Base-by-base conservation (phyloP, 53 echinoderm and acorn worm genomes). In the Patiria pectinifera region DNA sequence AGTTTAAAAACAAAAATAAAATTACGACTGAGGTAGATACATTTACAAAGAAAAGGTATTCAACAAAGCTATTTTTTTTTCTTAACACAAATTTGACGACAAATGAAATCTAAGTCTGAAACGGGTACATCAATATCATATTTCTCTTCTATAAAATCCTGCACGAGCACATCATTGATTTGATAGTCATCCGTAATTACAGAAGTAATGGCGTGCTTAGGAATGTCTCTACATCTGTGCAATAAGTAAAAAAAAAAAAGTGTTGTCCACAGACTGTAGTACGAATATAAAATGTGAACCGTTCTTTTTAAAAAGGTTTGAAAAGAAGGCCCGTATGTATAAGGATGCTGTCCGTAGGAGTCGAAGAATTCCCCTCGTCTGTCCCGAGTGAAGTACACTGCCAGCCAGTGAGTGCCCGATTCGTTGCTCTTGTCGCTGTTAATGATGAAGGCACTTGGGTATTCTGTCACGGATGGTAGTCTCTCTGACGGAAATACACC, bases 231-330 rank as follows among this genome's bases (percentile, higher is more conserved):
- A 69, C 83, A 87, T 78, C 92, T 59, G 74, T 94, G 94, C 21
- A 93, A 77, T 44, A 94, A 47, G 89, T 84, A n/a, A n/a, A 94
- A 91, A 92, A 96, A 22, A 96, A 58, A 80, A 94, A 93, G 85
- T 94, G 89, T 59, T 96, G 96, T 45, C 96, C 96, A 82, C 93
- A 96, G 18, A 95, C 93, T 44, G 95, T 88, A 16, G 96, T 95
- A 22, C 87, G 48, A 45, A 45, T 59, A 59, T 59, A 59, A 59
- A 59, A 6, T 59, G 60, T 11, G 60, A 59, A 59, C 60, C 11
- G 60, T 59, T 59, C 60, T 59, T 59, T 87, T 84, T 24, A 96
- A 72, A 79, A 93, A 93, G 5, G 16, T 21, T 88, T 85, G 45
- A 83, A 96, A 93, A 60, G 78, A 22, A 16, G 22, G 85, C n/a